phyloP scores from a whole-genome alignment of 2,888 invertebrate genomes.

The Callinectes sapidus region DNA sequence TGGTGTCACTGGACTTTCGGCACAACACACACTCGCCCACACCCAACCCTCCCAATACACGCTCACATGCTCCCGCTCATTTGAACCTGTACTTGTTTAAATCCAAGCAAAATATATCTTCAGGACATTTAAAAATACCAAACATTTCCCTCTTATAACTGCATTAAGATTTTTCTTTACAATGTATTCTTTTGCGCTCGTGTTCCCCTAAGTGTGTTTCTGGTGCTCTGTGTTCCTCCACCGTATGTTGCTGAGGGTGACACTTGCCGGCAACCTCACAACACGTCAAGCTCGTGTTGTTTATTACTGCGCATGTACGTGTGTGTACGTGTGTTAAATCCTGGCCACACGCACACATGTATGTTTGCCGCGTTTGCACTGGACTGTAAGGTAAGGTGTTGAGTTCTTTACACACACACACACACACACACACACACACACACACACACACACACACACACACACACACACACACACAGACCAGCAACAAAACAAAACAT shows the following conservation, averaged over 20 bases:
- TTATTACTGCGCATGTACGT: background rate
- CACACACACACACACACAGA: background rate
- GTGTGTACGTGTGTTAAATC: background rate
- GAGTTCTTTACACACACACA: background rate
- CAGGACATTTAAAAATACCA: background rate
- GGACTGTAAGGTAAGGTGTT: constrained; percentile 5
- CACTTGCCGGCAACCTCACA: background rate
- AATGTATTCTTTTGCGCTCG: background rate
- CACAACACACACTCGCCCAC: background rate
- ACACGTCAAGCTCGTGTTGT: constrained; percentile 11
- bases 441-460: constrained; percentile 23
- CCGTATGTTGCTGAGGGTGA: background rate
- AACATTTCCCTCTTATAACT: background rate
- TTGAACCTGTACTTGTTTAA: background rate
- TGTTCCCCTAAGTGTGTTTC: background rate
- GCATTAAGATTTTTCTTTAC: background rate
- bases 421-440: constrained; percentile 21
- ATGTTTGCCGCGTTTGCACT: background rate
- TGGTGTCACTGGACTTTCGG: background rate
- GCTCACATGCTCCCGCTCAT: background rate
- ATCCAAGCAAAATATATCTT: background rate
- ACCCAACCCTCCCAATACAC: background rate
- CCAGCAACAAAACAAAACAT: background rate
- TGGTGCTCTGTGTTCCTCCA: background rate
- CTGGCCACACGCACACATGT: background rate